A percentile compares a stretch with the other conserved stretches of the same genome.
Evolutionary conservation across 2,113 vertebrate species (phyloP).

Genomic region (Ceratotherium simum): DNA sequence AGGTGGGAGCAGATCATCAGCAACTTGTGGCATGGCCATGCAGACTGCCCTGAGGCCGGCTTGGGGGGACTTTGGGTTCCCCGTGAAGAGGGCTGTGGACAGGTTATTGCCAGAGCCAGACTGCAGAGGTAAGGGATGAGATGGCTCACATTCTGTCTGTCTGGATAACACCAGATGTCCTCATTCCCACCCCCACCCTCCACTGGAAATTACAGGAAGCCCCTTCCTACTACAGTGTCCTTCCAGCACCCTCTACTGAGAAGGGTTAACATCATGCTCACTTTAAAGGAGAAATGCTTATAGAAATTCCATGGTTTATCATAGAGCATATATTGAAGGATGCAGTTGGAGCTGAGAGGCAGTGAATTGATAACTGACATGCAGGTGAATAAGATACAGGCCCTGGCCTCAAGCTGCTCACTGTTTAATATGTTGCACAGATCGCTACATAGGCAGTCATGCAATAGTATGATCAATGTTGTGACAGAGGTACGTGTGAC

Average conservation of each 20-base stretch:
- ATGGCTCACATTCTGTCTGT: not conserved
- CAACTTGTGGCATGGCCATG: not conserved
- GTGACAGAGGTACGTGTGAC: not conserved
- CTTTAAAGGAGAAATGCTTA: not conserved
- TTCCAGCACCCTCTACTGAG: not conserved
- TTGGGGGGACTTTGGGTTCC: not conserved
- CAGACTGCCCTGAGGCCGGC: not conserved
- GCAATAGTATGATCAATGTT: not conserved
- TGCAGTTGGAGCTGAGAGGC: not conserved
- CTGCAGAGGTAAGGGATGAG: accelerated
- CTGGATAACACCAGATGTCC: not conserved
- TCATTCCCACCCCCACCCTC: not conserved
- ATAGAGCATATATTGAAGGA: not conserved
- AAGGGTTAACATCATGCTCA: not conserved
- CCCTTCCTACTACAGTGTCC: not conserved
- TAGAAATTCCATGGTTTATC: not conserved
- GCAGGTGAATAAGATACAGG: not conserved
- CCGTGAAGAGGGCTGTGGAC: not conserved
- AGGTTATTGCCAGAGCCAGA: not conserved
- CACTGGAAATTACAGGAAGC: not conserved
- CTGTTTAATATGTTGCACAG: not conserved
- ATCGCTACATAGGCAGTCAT: not conserved
- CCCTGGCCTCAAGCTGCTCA: not conserved
- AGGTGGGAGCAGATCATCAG: not conserved
- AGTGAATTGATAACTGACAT: not conserved